A percentile compares a stretch with the other conserved stretches of the same genome.
Evolutionary conservation across 2,113 vertebrate species (phyloP).

Genomic region (Sula dactylatra): DNA sequence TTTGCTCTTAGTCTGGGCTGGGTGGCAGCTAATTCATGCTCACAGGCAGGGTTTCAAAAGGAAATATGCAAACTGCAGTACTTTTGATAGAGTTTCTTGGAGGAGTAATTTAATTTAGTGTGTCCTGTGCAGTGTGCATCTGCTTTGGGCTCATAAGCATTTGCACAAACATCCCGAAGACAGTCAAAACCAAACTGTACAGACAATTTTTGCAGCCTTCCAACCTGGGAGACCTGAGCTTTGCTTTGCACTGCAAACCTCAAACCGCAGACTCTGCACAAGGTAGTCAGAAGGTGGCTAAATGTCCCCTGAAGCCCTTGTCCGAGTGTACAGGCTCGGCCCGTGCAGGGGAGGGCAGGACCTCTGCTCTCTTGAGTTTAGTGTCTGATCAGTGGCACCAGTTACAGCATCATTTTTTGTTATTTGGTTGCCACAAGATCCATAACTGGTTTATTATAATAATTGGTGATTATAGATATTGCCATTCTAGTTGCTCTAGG

Average conservation of each 20-base stretch:
- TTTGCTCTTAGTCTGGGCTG: not conserved
- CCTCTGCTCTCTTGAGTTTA: not conserved
- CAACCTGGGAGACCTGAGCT: not conserved
- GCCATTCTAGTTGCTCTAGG: not conserved
- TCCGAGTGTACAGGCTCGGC: fast-evolving
- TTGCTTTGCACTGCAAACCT: not conserved
- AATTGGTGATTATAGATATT: not conserved
- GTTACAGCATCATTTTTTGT: not conserved
- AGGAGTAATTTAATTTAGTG: not conserved
- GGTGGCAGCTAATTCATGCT: not conserved
- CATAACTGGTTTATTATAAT: fast-evolving
- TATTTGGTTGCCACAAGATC: not conserved
- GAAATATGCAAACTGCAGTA: not conserved
- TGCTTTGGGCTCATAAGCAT: not conserved
- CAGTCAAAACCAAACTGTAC: not conserved
- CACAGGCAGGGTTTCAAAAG: not conserved
- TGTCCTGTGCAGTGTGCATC: not conserved
- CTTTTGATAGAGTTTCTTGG: not conserved
- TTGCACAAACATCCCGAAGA: not conserved
- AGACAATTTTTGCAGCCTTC: not conserved
- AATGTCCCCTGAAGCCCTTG: not conserved
- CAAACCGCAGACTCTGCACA: not conserved
- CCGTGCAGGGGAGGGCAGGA: not conserved
- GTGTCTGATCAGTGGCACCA: not conserved
- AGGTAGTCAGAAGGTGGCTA: not conserved